Conservation (phyloP, 2,888 invertebrate species). For the Schizaphis graminum region DNA sequence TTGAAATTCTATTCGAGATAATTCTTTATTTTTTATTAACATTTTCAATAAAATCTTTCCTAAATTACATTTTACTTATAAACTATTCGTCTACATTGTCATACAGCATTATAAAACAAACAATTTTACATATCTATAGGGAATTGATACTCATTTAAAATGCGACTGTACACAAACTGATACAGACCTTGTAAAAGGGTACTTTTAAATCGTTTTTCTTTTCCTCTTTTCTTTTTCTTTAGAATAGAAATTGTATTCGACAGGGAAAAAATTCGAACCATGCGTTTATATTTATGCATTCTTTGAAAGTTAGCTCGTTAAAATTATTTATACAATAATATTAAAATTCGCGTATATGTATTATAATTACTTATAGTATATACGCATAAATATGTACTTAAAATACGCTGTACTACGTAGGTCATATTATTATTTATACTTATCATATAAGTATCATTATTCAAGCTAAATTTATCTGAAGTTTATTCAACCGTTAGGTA, state of each 20-base stretch:
- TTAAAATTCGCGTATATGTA: background rate
- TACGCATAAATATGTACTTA: background rate
- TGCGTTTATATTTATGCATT: background rate
- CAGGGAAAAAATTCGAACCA: background rate
- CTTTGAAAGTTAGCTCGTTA: background rate
- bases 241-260: background rate
- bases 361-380: background rate
- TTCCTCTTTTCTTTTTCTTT: background rate
- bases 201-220: constrained; percentile 41
- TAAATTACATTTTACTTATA: constrained; percentile 30
- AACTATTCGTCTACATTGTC: constrained; percentile 39
- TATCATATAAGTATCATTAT: background rate
- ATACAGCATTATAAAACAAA: constrained; percentile 51
- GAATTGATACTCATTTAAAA: constrained; percentile 51
- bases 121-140: constrained; percentile 29
- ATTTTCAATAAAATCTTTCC: constrained; percentile 27
- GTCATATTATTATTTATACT: background rate
- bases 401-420: background rate
- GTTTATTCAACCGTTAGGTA: background rate
- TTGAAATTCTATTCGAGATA: background rate
- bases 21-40: constrained; percentile 18
- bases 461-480: background rate
- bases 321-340: background rate
- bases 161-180: background rate
- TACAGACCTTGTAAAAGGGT: constrained; percentile 14